Conservation (phyloP, 2,797 vertebrate species). For the Lacerta bilineata region DNA sequence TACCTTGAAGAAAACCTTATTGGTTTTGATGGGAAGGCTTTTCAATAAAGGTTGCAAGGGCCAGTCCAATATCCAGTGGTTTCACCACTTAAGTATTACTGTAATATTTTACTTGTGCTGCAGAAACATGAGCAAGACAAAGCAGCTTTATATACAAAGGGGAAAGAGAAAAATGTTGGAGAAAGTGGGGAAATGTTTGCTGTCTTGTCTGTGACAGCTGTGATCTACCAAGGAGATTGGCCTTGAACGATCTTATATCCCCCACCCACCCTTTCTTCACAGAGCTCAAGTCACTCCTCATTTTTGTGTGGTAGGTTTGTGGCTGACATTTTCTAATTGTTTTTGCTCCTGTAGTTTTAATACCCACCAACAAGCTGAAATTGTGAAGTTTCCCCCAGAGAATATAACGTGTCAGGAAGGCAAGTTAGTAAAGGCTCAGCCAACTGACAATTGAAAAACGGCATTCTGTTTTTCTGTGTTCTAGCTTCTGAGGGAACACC, state of each 20-base stretch:
- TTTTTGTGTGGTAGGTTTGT: background rate
- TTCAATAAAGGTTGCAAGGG: background rate
- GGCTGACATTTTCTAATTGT: background rate
- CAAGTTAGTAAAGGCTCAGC: background rate
- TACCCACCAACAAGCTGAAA: background rate
- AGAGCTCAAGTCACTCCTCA: background rate
- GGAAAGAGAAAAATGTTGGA: background rate
- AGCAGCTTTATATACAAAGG: background rate
- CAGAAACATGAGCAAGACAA: background rate
- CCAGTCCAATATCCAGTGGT: background rate
- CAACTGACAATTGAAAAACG: constrained; percentile 6
- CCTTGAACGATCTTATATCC: background rate
- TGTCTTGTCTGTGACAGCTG: background rate
- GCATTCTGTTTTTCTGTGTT: background rate
- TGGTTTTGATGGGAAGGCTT: background rate
- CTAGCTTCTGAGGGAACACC: background rate
- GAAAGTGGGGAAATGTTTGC: background rate
- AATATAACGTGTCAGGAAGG: background rate
- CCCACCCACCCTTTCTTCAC: background rate
- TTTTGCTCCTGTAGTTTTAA: background rate
- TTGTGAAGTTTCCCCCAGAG: background rate
- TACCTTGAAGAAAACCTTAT: constrained; percentile 3
- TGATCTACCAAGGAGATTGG: background rate
- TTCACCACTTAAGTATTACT: background rate
- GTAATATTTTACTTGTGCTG: background rate